Evolutionary conservation across 37 sponge, comb jelly and placozoan species (phyloP).

Genomic region (Ephydatia muelleri): DNA sequence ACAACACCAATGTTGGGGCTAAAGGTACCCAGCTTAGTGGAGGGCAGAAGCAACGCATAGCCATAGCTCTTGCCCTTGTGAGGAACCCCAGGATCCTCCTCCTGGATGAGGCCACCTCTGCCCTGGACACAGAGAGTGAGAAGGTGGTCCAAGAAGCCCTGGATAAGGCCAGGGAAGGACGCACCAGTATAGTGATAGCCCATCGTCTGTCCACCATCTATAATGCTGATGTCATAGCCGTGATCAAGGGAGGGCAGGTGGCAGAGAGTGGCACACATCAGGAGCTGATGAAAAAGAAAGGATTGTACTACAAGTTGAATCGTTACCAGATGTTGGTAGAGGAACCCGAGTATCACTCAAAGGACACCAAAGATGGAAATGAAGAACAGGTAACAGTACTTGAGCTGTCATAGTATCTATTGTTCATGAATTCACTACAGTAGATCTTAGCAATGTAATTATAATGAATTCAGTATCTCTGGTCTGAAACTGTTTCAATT

Average conservation of each 20-base stretch:
- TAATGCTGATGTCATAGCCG: constrained; percentile 24
- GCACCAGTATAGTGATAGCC: constrained; percentile 71
- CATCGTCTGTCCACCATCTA: constrained; percentile 46
- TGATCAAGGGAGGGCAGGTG: constrained; percentile 32
- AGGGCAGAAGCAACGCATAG: constrained; percentile 72
- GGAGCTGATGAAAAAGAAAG: constrained; percentile 49
- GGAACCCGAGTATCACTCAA: background rate
- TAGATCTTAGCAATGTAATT: too few species aligned
- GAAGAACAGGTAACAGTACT: background rate
- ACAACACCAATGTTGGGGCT: constrained; percentile 53
- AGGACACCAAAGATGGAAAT: background rate
- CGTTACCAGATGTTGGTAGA: constrained; percentile 1
- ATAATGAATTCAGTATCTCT: too few species aligned
- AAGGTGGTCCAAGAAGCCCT: constrained; percentile 77
- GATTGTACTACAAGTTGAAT: constrained; percentile 34
- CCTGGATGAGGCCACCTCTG: constrained; percentile 77
- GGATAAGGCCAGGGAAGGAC: constrained; percentile 65
- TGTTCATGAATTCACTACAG: too few species aligned
- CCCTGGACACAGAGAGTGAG: constrained; percentile 50
- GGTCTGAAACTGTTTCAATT: too few species aligned
- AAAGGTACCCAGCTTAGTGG: constrained; percentile 59
- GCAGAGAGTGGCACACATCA: constrained; percentile 36
- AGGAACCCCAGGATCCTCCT: constrained; percentile 66
- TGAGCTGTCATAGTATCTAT: background rate
- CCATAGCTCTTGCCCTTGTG: constrained; percentile 72